These are phyloP conservation scores for Heliconius himera DNA, from an alignment of 1,140 invertebrate genomes.

Conservation along the genomic window DNA sequence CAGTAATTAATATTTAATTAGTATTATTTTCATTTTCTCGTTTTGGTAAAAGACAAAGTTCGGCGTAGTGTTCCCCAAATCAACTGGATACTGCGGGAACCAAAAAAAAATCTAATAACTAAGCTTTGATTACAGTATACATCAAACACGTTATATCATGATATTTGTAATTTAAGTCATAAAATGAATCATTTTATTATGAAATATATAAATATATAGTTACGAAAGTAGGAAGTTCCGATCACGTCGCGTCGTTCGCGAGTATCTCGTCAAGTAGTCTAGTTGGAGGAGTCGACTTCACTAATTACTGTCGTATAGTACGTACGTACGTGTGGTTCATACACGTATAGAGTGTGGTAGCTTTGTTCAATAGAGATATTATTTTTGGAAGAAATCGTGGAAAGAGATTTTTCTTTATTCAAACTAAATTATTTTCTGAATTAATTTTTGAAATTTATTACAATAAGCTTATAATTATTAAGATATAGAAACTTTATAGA, in stretches of 20 bases:
- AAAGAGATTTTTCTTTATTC: background rate
- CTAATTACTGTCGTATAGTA: conserved; percentile 15
- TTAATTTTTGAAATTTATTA: too few species aligned
- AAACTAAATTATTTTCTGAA: too few species aligned
- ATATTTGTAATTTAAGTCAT: background rate
- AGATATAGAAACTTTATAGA: too few species aligned
- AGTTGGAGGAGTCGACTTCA: conserved; percentile 17
- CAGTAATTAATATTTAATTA: too few species aligned
- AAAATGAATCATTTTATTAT: background rate
- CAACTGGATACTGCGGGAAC: too few species aligned
- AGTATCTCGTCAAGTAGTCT: conserved; percentile 16
- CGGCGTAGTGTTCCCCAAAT: too few species aligned
- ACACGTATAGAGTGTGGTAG: background rate
- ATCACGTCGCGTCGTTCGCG: background rate
- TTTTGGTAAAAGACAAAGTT: too few species aligned
- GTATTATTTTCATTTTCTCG: too few species aligned
- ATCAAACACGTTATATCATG: too few species aligned
- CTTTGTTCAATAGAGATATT: background rate
- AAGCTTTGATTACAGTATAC: too few species aligned
- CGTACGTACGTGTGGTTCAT: background rate
- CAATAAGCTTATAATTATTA: too few species aligned
- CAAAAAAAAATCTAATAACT: too few species aligned
- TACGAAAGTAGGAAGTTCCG: background rate
- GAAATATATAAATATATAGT: background rate
- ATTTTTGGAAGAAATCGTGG: background rate